Percentiles rank a stretch among this genome's conserved stretches.
phyloP scores from a whole-genome alignment of 1,140 invertebrate genomes.

The Orussus abietinus region DNA sequence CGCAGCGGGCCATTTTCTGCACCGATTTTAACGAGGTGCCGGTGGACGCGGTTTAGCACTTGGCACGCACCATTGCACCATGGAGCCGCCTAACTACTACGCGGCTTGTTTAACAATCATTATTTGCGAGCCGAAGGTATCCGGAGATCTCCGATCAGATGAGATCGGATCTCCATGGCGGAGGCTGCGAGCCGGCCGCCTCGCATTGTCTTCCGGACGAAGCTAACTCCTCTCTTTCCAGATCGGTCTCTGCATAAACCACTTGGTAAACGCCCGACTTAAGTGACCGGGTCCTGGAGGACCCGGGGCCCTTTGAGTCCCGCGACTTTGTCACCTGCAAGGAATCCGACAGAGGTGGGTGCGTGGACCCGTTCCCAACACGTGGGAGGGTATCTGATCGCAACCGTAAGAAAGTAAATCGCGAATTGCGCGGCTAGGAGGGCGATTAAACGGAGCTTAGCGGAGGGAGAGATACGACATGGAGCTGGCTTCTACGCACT shows the following conservation, averaged over 20 bases:
- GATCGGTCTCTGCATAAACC: conserved; percentile 22
- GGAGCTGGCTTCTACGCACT: no score
- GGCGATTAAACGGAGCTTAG: no score
- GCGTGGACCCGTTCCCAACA: no score
- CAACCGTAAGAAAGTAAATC: no score
- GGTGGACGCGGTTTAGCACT: conserved; percentile 30
- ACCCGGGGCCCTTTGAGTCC: neutral
- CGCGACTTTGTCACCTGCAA: no score
- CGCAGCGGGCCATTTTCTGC: conserved; percentile 11
- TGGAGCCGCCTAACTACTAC: conserved; percentile 16
- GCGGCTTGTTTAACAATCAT: conserved; percentile 44
- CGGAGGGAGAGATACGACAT: no score
- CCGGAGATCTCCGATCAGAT: conserved; percentile 34
- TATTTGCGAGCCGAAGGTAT: conserved; percentile 41
- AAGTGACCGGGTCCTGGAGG: neutral
- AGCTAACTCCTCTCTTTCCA: conserved; percentile 13
- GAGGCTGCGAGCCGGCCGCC: conserved; percentile 8
- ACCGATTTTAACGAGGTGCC: conserved; percentile 36
- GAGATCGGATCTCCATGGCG: conserved; percentile 34
- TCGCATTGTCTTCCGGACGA: conserved; percentile 27
- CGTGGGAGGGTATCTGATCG: no score
- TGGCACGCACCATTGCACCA: conserved; percentile 33
- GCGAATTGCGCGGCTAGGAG: no score
- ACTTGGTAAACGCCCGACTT: conserved; percentile 10
- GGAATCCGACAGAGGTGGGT: no score